These are phyloP conservation scores for Oxygymnocypris stewartii DNA, from an alignment of 2,113 vertebrate species.

Conservation along the genomic window DNA sequence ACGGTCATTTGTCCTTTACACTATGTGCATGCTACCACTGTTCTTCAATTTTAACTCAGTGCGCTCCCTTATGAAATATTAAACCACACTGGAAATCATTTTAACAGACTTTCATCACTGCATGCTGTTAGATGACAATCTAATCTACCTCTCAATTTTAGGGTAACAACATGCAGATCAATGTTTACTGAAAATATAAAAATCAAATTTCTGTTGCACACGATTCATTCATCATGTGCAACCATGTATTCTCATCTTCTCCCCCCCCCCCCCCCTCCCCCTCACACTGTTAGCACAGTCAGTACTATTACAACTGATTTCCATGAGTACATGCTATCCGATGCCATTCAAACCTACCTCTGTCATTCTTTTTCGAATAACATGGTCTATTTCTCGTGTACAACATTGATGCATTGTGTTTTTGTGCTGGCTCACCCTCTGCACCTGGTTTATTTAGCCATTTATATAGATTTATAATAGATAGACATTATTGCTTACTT, in stretches of 20 bases:
- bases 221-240: no score
- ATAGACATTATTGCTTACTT: background rate
- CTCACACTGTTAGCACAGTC: background rate
- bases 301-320: slow-evolving; percentile 1
- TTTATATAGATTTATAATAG: background rate
- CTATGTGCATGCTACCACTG: background rate
- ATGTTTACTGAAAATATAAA: background rate
- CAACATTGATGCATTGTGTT: background rate
- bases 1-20: background rate
- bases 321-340: background rate
- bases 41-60: background rate
- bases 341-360: background rate
- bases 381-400: background rate
- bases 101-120: no score
- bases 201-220: background rate
- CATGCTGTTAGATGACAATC: no score
- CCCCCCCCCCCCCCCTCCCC: background rate
- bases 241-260: no score
- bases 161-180: background rate
- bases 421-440: background rate
- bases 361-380: background rate
- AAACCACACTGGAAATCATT: background rate
- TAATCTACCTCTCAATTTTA: no score
- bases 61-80: background rate
- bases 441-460: background rate